phyloP scores from a whole-genome alignment of 2,113 vertebrate species.

The Melanostigma gelatinosum region DNA sequence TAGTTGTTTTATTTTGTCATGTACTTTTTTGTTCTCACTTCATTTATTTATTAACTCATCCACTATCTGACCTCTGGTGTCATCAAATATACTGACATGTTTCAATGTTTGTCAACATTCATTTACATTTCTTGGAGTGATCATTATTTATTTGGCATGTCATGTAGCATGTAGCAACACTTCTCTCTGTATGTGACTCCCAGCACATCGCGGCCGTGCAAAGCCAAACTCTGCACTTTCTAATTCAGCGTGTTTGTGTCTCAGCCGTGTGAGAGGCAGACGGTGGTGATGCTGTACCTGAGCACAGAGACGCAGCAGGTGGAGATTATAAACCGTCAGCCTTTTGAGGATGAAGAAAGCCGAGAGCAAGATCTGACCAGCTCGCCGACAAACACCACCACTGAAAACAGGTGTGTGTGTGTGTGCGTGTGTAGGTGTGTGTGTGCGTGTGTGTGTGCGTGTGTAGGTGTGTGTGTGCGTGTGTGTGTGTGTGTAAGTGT shows the following conservation, averaged over 20 bases:
- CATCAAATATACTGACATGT: not conserved
- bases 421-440: slow-evolving; percentile 16
- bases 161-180: not conserved
- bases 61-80: not conserved
- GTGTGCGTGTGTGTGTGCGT: not conserved
- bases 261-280: slow-evolving; percentile 64
- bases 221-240: not conserved
- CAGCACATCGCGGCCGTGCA: not conserved
- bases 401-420: slow-evolving; percentile 67
- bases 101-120: not conserved
- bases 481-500: not conserved
- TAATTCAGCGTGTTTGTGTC: slow-evolving; percentile 21
- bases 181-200: not conserved
- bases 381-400: slow-evolving; percentile 60
- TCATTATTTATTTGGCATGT: not conserved
- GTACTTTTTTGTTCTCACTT: not conserved
- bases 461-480: not conserved
- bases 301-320: slow-evolving; percentile 48
- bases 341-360: slow-evolving; percentile 61
- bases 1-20: not conserved
- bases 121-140: not conserved
- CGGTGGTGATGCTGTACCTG: slow-evolving; percentile 64
- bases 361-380: slow-evolving; percentile 63
- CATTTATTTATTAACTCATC: not conserved
- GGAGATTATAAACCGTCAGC: slow-evolving; percentile 60